Evolutionary conservation across 2,888 invertebrate genomes (phyloP).

Genomic region (Sminthurides aquaticus): DNA sequence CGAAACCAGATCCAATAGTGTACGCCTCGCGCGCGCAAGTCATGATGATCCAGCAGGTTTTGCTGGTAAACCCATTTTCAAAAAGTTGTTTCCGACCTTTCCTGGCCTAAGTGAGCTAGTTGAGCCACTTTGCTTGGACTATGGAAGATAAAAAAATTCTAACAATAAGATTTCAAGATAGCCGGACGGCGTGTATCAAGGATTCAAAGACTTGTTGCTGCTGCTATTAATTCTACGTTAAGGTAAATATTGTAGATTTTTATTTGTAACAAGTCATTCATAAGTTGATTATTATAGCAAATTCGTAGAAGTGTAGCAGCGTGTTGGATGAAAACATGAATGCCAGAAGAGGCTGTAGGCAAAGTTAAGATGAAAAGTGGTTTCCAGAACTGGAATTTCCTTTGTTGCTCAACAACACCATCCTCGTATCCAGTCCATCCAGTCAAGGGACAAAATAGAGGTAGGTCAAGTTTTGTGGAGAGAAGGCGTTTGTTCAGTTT

Average conservation of each 20-base stretch:
- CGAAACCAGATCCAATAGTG: constrained; percentile 30
- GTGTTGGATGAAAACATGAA: background rate
- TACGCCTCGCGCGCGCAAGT: constrained; percentile 8
- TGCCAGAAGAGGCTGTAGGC: background rate
- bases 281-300: no score
- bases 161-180: no score
- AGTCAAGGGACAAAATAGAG: background rate
- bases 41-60: constrained; percentile 29
- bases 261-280: no score
- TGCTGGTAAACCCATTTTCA: constrained; percentile 23
- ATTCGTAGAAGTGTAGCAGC: background rate
- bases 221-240: no score
- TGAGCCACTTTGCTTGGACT: no score
- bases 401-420: no score
- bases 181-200: no score
- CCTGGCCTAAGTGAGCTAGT: constrained; percentile 21
- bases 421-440: no score
- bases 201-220: no score
- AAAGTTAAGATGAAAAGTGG: background rate
- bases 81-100: constrained; percentile 26
- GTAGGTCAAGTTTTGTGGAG: background rate
- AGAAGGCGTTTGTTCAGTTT: no score
- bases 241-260: no score
- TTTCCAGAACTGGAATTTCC: background rate
- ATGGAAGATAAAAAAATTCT: no score